A percentile compares a stretch with the other conserved stretches of the same genome.
These are phyloP conservation scores for Myotis findleyi DNA, from an alignment of 2,797 vertebrate genomes.

Conservation along the genomic window DNA sequence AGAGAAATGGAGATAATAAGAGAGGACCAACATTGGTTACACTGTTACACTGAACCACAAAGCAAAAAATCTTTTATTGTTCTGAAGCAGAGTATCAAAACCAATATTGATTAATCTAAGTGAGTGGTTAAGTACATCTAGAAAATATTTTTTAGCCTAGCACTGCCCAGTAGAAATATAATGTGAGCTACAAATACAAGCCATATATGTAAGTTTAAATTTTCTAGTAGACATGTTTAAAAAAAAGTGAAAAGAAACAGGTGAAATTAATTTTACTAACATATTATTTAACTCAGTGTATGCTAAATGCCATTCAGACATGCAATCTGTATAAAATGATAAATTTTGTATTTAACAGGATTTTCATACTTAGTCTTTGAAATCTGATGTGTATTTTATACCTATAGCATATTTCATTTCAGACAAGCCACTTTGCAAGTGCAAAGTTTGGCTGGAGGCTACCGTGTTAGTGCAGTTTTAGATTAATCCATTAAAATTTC, in stretches of 20 bases:
- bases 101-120: background rate
- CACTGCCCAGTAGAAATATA: background rate
- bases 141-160: background rate
- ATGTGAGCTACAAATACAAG: background rate
- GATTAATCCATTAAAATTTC: background rate
- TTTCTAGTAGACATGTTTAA: background rate
- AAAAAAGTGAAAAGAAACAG: background rate
- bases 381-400: background rate
- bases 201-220: background rate
- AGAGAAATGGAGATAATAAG: slow-evolving; percentile 20
- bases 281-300: background rate
- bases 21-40: background rate
- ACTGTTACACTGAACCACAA: background rate
- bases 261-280: background rate
- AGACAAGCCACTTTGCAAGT: background rate
- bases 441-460: background rate
- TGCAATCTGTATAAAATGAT: background rate
- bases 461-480: background rate
- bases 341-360: background rate
- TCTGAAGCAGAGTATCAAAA: background rate
- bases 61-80: background rate
- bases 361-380: background rate
- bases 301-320: background rate
- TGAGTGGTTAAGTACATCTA: slow-evolving; percentile 21
- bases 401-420: background rate